Percentiles rank a stretch among this genome's conserved stretches.
Evolutionary conservation across 23 tunicate genomes (phyloP).

Genomic region (Halocynthia roretzi): DNA sequence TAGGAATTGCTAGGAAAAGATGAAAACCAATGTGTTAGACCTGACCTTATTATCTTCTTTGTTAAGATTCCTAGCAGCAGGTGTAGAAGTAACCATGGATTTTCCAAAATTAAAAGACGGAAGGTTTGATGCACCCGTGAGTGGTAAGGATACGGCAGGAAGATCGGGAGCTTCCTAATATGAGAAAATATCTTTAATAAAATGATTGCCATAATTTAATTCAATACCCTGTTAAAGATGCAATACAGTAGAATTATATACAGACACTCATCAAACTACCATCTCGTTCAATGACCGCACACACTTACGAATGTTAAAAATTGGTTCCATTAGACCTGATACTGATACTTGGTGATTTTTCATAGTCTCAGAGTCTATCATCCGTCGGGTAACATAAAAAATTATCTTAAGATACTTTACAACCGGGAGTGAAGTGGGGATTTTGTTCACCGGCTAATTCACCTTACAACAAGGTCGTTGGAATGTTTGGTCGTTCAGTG

Average conservation of each 20-base stretch:
- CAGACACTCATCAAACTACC: too few species aligned
- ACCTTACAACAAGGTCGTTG: neutral
- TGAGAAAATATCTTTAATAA: neutral
- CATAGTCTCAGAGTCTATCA: too few species aligned
- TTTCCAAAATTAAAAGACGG: conserved; percentile 44
- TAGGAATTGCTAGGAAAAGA: too few species aligned
- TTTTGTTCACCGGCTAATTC: neutral
- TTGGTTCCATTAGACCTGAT: too few species aligned
- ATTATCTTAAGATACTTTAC: neutral
- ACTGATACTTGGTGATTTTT: too few species aligned
- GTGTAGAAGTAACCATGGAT: conserved; percentile 31
- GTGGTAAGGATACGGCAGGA: conserved; percentile 31
- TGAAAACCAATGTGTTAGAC: neutral
- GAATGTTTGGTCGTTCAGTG: neutral
- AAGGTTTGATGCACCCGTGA: conserved; percentile 2
- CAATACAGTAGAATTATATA: too few species aligned
- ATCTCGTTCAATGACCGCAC: too few species aligned
- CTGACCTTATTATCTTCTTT: too few species aligned
- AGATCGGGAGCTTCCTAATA: conserved; percentile 9
- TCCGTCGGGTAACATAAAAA: too few species aligned
- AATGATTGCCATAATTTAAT: too few species aligned
- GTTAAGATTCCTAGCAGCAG: conserved; percentile 3
- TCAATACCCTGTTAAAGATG: too few species aligned
- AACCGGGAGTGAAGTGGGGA: neutral
- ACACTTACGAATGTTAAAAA: too few species aligned